phyloP scores from a whole-genome alignment of 2,113 vertebrate species.

The Felis catus region DNA sequence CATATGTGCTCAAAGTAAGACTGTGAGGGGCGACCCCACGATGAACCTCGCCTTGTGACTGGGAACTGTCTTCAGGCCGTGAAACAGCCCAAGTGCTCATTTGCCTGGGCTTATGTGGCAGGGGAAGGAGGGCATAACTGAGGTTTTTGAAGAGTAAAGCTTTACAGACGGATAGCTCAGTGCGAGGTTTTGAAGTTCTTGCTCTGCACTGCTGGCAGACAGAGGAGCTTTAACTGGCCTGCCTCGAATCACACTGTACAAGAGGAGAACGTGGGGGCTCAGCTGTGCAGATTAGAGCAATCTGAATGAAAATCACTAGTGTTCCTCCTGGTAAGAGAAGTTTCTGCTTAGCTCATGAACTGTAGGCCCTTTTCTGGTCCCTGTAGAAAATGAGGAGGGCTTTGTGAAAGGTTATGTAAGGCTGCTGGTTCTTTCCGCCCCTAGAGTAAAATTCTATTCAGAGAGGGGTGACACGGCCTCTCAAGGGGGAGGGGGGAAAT shows the following conservation, averaged over 20 bases:
- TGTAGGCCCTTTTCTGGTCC: constrained; percentile 56
- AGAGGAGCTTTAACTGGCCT: not conserved
- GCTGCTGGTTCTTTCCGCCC: not conserved
- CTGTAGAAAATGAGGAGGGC: constrained; percentile 50
- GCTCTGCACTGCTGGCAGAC: not conserved
- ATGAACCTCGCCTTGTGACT: not conserved
- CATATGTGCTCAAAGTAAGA: fast-evolving
- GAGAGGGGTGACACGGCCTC: not conserved
- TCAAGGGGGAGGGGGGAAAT: not conserved
- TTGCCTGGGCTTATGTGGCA: not conserved
- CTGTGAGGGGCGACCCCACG: not conserved
- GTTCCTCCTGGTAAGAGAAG: not conserved
- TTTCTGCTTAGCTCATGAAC: constrained; percentile 29
- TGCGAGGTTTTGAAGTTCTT: not conserved
- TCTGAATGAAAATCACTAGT: constrained; percentile 61
- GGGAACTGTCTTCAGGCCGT: not conserved
- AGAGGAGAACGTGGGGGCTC: not conserved
- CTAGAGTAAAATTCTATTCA: constrained; percentile 65
- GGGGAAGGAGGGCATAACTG: not conserved
- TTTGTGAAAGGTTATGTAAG: constrained; percentile 70
- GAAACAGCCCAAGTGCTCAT: not conserved
- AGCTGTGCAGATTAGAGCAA: not conserved
- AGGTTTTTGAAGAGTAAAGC: not conserved
- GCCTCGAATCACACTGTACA: not conserved
- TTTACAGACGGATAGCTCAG: not conserved